These are phyloP conservation scores for Muscicapa adusta DNA, from an alignment of 2,113 vertebrate genomes.

Conservation along the genomic window DNA sequence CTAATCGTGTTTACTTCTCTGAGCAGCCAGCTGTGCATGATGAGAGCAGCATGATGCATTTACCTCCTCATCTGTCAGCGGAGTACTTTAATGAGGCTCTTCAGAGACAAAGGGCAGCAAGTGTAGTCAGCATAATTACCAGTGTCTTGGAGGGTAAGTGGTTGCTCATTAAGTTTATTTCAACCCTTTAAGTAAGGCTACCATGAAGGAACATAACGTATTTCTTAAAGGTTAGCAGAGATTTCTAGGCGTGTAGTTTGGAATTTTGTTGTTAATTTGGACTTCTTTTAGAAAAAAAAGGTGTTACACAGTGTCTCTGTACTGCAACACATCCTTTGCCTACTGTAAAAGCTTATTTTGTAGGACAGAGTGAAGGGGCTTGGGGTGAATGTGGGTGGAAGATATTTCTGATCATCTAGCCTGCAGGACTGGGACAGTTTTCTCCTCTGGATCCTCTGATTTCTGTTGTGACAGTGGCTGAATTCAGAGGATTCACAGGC, in stretches of 20 bases:
- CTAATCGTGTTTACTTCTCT: constrained; percentile 36
- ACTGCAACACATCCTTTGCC: background rate
- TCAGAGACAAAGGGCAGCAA: constrained; percentile 81
- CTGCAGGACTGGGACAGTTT: background rate
- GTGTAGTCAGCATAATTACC: constrained; percentile 90
- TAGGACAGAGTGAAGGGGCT: background rate
- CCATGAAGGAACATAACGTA: background rate
- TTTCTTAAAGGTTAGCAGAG: background rate
- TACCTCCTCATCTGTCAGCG: constrained; percentile 73
- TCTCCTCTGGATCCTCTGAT: background rate
- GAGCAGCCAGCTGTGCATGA: constrained; percentile 74
- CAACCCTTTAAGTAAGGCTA: background rate
- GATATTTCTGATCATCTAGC: background rate
- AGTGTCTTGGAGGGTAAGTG: constrained; percentile 91
- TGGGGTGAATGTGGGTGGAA: background rate
- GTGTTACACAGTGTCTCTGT: background rate
- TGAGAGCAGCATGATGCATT: constrained; percentile 77
- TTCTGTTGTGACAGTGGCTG: background rate
- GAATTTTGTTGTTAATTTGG: background rate
- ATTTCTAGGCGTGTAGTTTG: background rate
- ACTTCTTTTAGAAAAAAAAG: background rate
- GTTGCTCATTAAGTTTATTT: background rate
- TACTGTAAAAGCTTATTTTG: rapidly evolving
- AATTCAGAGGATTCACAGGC: background rate
- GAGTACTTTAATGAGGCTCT: constrained; percentile 76